Evolutionary conservation across 2,797 vertebrate genomes (phyloP), one percentile per base, ranked within the genome.

Genomic region (Anabas testudineus): DNA sequence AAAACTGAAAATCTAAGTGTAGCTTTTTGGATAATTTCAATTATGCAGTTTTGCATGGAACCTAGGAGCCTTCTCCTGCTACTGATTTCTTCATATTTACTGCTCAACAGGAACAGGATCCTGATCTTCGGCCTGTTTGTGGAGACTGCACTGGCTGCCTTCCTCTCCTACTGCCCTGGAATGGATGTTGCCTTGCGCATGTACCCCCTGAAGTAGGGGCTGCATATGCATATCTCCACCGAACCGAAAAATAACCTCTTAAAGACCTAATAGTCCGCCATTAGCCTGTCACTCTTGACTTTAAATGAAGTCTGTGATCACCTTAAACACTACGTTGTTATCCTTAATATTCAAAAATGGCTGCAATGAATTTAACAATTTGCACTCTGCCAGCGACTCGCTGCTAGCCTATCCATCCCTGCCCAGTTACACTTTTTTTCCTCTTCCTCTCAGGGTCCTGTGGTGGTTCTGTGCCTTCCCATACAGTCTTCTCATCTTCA

Each of bases 391-490:
- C 59, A 63, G 26, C 42, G 54, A 78, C 63, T 77, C 72, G 24
- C 53, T 41, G 37, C 53, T 42, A 6, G 76, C 71, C 36, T 36
- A 18, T 62, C 30, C 37, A 9, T 14, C 53, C 10, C 12, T 18
- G 1, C n/a, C 45, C 56, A 49, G 2, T 51, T 57, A 39, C 41
- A 28, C 30, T 46, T 55, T 57, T 57, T 24, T 37, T 3, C 9
- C 24, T 67, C 34, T 78, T 58, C 56, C 54, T 86, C 67, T 58
- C 76, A 97, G 96, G 91, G 88, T 94, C 72, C 85, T 90, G 79
- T 98, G 97, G 97, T 98, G 97, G 97, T 97, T 97, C 92, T 98
- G 96, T 82, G 96, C 95, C 86, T 90, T 98, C 81, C 97, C 96
- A 0, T 98, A 97, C 93, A 97, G 96, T 77, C 91, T 97, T 46